phyloP scores from a whole-genome alignment of 1,140 invertebrate genomes.

The Calliopsis andreniformis region DNA sequence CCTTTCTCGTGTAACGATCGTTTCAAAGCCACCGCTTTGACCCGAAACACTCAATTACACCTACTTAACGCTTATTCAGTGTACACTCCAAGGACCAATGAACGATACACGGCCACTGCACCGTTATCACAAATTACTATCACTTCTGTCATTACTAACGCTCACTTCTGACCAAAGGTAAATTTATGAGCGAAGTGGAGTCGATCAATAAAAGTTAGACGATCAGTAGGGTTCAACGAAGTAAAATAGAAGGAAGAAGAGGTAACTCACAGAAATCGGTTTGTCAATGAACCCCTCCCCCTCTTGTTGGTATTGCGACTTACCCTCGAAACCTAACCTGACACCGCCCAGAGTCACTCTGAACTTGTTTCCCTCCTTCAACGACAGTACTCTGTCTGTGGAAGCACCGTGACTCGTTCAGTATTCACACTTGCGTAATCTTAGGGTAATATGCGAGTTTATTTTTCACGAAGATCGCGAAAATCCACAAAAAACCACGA shows the following conservation, averaged over 20 bases:
- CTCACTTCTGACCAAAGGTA: too few species aligned
- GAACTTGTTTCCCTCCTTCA: neutral
- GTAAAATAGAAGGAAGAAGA: neutral
- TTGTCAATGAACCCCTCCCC: constrained; percentile 32
- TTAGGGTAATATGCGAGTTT: neutral
- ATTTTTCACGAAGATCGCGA: constrained; percentile 22
- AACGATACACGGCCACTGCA: neutral
- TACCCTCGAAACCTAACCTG: constrained; percentile 65
- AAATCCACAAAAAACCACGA: constrained; percentile 42
- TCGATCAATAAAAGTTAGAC: neutral
- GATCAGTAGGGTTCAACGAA: neutral
- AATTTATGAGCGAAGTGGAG: too few species aligned
- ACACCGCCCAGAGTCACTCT: constrained; percentile 55
- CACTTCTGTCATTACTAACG: too few species aligned
- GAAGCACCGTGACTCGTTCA: neutral
- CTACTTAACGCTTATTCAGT: neutral
- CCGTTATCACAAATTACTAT: neutral
- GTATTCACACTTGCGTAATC: neutral
- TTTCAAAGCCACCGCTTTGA: neutral
- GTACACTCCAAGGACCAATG: constrained; percentile 14
- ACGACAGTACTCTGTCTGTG: neutral
- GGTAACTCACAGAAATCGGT: neutral
- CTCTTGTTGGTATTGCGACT: constrained; percentile 43
- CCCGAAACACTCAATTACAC: neutral
- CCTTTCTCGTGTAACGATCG: too few species aligned